Conservation (phyloP, 2,797 vertebrate genomes). For the Rachycentron canadum region DNA sequence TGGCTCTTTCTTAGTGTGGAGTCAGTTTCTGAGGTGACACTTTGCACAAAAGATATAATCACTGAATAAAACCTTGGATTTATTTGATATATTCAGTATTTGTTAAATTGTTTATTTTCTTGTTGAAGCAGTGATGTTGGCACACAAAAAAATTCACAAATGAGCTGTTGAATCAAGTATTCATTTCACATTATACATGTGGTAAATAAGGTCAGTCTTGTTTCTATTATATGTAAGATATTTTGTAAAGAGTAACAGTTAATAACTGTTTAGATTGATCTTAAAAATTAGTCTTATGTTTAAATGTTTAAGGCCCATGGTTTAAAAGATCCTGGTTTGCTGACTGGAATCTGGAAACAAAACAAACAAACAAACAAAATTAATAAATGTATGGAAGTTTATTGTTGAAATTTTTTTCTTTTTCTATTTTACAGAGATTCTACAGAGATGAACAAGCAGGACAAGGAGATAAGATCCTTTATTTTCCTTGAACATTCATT, state of each 20-base stretch:
- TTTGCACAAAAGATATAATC: background rate
- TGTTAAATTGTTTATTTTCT: background rate
- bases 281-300: too few species aligned
- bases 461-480: background rate
- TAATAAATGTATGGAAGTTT: background rate
- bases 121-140: background rate
- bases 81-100: background rate
- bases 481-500: background rate
- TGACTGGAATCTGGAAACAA: slow-evolving; percentile 73
- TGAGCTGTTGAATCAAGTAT: background rate
- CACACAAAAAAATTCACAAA: background rate
- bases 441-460: too few species aligned
- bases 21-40: background rate
- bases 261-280: too few species aligned
- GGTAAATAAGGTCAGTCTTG: background rate
- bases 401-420: background rate
- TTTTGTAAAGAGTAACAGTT: background rate
- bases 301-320: slow-evolving; percentile 82
- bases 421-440: too few species aligned
- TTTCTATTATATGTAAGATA: background rate
- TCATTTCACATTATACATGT: background rate
- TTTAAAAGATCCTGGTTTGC: slow-evolving; percentile 68
- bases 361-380: background rate
- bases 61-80: background rate
- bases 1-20: background rate